Conservation (phyloP, 2,113 vertebrate genomes). For the Centropristis striata region DNA sequence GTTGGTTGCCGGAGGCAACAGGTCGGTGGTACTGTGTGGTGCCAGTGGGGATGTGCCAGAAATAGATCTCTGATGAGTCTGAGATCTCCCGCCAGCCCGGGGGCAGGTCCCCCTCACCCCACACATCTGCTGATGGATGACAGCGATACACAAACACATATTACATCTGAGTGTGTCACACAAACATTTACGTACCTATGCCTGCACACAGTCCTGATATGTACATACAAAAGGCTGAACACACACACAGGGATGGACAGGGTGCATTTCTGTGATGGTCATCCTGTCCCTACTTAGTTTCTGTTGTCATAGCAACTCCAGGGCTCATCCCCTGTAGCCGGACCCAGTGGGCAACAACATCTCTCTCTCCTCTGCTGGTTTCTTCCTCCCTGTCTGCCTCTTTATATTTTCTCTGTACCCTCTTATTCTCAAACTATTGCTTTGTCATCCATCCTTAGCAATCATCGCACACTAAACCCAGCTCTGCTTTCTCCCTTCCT, state of each 20-base stretch:
- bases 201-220: background rate
- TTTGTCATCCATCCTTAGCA: constrained; percentile 26
- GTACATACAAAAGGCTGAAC: background rate
- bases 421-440: constrained; percentile 8
- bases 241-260: constrained; percentile 4
- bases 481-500: background rate
- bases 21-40: constrained; percentile 94
- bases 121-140: constrained; percentile 88
- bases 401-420: constrained; percentile 27
- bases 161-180: background rate
- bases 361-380: background rate
- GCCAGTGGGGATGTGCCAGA: constrained; percentile 96
- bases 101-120: constrained; percentile 93
- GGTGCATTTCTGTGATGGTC: constrained; percentile 38
- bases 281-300: constrained; percentile 47
- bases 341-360: constrained; percentile 31
- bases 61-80: constrained; percentile 93
- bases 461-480: background rate
- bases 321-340: constrained; percentile 41
- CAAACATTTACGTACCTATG: constrained; percentile 6
- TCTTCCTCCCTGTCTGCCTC: background rate
- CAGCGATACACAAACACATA: constrained; percentile 42
- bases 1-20: constrained; percentile 81
- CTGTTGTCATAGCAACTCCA: constrained; percentile 74
- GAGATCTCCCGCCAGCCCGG: constrained; percentile 95